phyloP scores from a whole-genome alignment of 1,140 invertebrate genomes.

The Anastrepha ludens region DNA sequence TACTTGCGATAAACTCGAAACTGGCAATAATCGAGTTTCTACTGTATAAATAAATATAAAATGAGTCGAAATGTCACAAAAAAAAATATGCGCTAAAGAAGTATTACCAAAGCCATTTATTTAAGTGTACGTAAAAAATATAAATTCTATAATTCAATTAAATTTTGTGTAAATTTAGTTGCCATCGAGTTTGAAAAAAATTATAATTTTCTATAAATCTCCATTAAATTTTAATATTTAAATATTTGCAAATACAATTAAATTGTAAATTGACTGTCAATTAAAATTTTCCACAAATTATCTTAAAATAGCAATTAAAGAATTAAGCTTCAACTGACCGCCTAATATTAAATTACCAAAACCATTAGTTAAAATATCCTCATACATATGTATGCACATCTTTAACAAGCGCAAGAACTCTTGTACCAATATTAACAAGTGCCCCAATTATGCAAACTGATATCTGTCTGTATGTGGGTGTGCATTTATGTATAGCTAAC shows the following conservation, averaged over 20 bases:
- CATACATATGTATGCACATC: background rate
- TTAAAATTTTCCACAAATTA: background rate
- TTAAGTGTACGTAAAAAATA: too few species aligned
- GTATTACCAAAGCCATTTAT: too few species aligned
- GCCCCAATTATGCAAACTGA: constrained; percentile 39
- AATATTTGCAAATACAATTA: too few species aligned
- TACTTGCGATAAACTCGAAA: too few species aligned
- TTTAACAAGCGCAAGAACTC: background rate
- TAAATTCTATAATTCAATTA: background rate
- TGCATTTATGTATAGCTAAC: background rate
- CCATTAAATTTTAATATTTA: too few species aligned
- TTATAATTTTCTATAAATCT: background rate
- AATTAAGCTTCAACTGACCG: background rate
- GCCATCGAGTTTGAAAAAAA: background rate
- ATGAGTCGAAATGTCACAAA: too few species aligned
- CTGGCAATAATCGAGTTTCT: too few species aligned
- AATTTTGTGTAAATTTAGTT: background rate
- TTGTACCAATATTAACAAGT: constrained; percentile 16
- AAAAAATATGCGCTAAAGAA: too few species aligned
- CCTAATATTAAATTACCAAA: constrained; percentile 1
- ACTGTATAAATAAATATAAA: too few species aligned
- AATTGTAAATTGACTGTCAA: background rate
- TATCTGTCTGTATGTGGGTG: background rate
- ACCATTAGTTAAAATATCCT: constrained; percentile 7
- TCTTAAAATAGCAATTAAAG: background rate